Percentiles rank a stretch among this genome's conserved stretches.
Evolutionary conservation across 2,113 vertebrate species (phyloP).

Genomic region (Bos javanicus): DNA sequence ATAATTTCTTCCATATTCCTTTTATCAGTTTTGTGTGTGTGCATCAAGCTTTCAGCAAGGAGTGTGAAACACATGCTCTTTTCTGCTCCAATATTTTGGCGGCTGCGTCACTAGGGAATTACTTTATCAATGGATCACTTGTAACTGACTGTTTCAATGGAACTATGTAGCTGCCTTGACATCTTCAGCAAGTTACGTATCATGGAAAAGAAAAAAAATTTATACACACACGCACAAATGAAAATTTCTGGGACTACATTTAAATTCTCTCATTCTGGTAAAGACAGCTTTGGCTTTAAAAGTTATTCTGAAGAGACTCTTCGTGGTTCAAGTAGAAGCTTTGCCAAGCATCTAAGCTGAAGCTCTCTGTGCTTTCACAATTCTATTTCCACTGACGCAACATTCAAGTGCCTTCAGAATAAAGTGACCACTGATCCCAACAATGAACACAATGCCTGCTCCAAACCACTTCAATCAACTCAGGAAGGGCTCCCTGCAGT

Average conservation of each 20-base stretch:
- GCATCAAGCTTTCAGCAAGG: conserved; percentile 22
- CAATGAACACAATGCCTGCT: background rate
- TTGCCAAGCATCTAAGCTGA: background rate
- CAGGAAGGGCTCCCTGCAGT: background rate
- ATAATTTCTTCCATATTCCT: conserved; percentile 46
- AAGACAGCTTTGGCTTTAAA: conserved; percentile 33
- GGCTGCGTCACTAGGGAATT: conserved; percentile 36
- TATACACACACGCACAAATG: background rate
- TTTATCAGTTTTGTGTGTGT: background rate
- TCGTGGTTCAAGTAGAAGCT: conserved; percentile 31
- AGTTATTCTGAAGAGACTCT: conserved; percentile 35
- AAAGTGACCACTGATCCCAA: conserved; percentile 26
- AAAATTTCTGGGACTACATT: conserved; percentile 2
- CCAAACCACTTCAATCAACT: background rate
- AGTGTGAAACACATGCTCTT: conserved; percentile 49
- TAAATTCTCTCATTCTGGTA: background rate
- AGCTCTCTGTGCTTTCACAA: conserved; percentile 19
- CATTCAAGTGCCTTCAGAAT: conserved; percentile 2
- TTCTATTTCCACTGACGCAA: conserved; percentile 15
- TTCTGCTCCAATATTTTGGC: conserved; percentile 30
- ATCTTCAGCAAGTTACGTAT: conserved; percentile 35
- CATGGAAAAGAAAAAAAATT: background rate
- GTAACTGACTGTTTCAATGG: conserved; percentile 57
- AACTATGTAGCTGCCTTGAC: conserved; percentile 36
- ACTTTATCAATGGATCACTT: conserved; percentile 41